These are phyloP conservation scores for Pachydiplax longipennis DNA, from an alignment of 2,888 invertebrate genomes.

Conservation along the genomic window DNA sequence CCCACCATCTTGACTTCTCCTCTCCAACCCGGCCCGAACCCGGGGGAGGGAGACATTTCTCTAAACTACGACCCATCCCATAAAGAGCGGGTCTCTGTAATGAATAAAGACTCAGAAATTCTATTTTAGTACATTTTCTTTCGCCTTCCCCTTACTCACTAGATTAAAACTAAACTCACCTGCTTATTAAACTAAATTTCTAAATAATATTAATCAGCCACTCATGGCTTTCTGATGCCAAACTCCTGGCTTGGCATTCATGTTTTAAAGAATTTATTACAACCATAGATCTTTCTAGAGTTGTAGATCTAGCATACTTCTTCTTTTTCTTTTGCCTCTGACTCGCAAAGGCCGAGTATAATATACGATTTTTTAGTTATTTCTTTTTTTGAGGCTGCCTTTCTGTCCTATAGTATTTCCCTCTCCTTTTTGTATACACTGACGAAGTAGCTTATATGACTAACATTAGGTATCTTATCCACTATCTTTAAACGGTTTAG, in stretches of 20 bases:
- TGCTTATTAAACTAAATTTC: neutral
- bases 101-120: slow-evolving; percentile 36
- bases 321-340: neutral
- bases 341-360: neutral
- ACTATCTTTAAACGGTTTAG: neutral
- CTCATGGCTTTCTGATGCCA: neutral
- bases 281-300: neutral
- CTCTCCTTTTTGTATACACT: neutral
- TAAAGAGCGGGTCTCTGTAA: slow-evolving; percentile 30
- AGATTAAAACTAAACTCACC: slow-evolving; percentile 31
- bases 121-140: slow-evolving; percentile 28
- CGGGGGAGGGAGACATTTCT: slow-evolving; percentile 34
- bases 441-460: neutral
- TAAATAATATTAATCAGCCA: neutral
- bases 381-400: neutral
- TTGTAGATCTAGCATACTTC: too few species aligned
- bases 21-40: slow-evolving; percentile 38
- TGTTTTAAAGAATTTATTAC: neutral
- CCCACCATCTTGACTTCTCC: slow-evolving; percentile 17
- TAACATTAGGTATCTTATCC: neutral
- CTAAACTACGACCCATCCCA: slow-evolving; percentile 29
- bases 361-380: neutral
- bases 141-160: slow-evolving; percentile 19
- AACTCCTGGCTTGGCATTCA: neutral
- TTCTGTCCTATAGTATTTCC: neutral